Evolutionary conservation across 2,797 vertebrate genomes (phyloP).

Genomic region (Coracias cyanogaster): DNA sequence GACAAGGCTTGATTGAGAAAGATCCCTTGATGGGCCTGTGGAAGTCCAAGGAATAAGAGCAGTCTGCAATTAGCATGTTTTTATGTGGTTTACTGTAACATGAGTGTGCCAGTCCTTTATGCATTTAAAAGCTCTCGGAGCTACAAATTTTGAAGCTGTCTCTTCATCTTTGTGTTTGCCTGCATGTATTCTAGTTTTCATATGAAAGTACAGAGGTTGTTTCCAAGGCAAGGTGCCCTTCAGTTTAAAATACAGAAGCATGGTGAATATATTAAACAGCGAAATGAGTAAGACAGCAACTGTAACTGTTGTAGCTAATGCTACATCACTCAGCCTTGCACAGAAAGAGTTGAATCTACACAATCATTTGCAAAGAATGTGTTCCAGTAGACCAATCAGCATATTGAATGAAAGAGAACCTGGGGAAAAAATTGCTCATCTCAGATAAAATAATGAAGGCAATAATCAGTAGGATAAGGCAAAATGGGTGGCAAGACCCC

Average conservation of each 20-base stretch:
- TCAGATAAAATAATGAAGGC: constrained; percentile 11
- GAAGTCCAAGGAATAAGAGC: background rate
- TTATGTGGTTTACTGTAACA: background rate
- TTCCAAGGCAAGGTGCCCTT: constrained; percentile 60
- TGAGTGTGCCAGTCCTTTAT: background rate
- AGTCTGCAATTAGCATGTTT: background rate
- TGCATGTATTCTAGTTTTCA: constrained; percentile 15
- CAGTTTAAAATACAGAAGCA: constrained; percentile 18
- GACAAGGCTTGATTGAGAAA: background rate
- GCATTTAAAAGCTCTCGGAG: background rate
- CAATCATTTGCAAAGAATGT: background rate
- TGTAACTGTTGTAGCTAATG: background rate
- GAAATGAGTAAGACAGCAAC: background rate
- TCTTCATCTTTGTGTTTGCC: background rate
- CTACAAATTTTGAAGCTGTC: constrained; percentile 13
- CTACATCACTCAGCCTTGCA: background rate
- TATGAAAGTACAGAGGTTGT: background rate
- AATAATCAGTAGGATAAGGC: constrained; percentile 1
- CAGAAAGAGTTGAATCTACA: background rate
- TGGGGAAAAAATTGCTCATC: background rate
- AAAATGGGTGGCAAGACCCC: background rate
- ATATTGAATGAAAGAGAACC: background rate
- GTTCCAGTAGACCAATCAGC: background rate
- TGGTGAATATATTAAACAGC: constrained; percentile 10
- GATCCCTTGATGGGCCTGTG: background rate